phyloP scores from a whole-genome alignment of 2,888 invertebrate genomes.

The Athalia circularis region DNA sequence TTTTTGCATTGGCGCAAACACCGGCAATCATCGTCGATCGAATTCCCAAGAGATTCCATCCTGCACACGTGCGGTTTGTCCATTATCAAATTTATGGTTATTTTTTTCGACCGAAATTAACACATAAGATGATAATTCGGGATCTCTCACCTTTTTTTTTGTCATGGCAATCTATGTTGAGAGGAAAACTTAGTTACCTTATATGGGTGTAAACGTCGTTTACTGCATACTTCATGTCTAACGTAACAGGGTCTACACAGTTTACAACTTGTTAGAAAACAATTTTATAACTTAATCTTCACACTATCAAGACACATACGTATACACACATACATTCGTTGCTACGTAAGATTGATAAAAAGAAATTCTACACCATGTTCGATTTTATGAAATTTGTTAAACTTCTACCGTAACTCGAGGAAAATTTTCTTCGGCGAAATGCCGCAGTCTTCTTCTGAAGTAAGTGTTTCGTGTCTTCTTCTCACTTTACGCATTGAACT shows the following conservation, averaged over 20 bases:
- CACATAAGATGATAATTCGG: background rate
- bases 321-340: background rate
- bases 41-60: background rate
- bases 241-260: background rate
- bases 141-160: background rate
- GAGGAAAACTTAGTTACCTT: background rate
- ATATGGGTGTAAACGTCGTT: background rate
- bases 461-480: no score
- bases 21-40: no score
- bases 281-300: constrained; percentile 10
- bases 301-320: background rate
- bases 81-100: constrained; percentile 31
- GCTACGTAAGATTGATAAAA: no score
- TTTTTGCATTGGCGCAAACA: background rate
- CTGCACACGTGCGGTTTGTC: constrained; percentile 3
- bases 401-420: constrained; percentile 22
- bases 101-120: constrained; percentile 18
- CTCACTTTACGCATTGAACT: no score
- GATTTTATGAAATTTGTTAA: constrained; percentile 12
- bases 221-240: background rate
- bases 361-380: background rate
- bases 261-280: background rate
- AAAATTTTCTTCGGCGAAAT: background rate
- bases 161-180: background rate
- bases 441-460: background rate